Base-by-base conservation (phyloP, 1,140 invertebrate genomes). In the Gryon sp. region DNA sequence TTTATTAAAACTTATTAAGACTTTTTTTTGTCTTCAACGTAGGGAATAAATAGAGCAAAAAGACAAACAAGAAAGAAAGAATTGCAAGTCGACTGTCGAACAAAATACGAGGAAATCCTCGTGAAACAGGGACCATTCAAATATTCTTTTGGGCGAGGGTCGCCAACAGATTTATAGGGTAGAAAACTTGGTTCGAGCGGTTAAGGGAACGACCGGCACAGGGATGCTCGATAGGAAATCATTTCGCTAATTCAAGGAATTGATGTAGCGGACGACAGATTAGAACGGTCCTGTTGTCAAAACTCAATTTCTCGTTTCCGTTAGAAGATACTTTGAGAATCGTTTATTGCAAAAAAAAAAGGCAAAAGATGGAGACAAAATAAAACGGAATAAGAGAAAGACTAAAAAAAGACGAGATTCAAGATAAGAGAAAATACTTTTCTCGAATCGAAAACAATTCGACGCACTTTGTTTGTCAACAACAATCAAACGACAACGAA, bases 161-260 rank as follows among this genome's bases (percentile, higher is more conserved):
- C 43, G 57, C 41, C 73, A 65, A 63, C 66, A 73, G 80, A 84
- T 85, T 84, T 80, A 79, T 78, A 40, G 55, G 76, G 72, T 75
- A 78, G 63, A 76, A 53, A 65, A 70, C 26, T 74, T 55, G 57
- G 19, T 20, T 36, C 32, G 48, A 76, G 34, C 15, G 65, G 57
- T 41, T 30, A 52, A 68, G 72, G 28, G 34, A 48, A n/a, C n/a
- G n/a, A n/a, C n/a, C n/a, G n/a, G n/a, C n/a, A n/a, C n/a, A n/a
- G n/a, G 15, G 45, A 74, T 74, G 70, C 74, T 78, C 59, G 63
- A 48, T 76, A 52, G 78, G 73, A 84, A 81, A 84, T 83, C 68
- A 83, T 86, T 83, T 73, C 76, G 75, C 80, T 84, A 81, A 85
- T 85, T 83, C 77, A 59, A 60, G 57, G 72, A 78, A 86, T 81